A percentile compares a stretch with the other conserved stretches of the same genome.
Conservation (phyloP, 1,140 invertebrate genomes). For the Melipona quadrifasciata region DNA sequence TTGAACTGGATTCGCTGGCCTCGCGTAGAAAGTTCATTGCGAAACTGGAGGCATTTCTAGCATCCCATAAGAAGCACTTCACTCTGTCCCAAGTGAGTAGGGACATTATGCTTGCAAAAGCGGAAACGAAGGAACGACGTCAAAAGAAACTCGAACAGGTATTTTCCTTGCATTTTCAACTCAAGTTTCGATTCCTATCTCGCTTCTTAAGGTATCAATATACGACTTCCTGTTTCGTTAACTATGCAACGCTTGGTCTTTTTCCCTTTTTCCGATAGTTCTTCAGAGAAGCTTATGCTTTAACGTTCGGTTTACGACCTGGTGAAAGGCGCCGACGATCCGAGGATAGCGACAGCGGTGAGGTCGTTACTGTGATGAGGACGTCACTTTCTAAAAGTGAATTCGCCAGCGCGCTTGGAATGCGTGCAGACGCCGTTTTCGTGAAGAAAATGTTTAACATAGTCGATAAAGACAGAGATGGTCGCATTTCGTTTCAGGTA, state of each 20-base stretch:
- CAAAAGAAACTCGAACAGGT: conserved; percentile 94
- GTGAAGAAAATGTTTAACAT: conserved; percentile 99
- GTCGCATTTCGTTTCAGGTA: conserved; percentile 96
- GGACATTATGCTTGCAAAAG: conserved; percentile 95
- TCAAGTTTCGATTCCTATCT: not conserved
- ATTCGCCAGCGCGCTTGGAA: conserved; percentile 98
- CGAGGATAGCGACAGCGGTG: conserved; percentile 89
- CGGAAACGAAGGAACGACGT: conserved; percentile 96
- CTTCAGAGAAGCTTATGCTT: conserved; percentile 98
- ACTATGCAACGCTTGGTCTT: not conserved
- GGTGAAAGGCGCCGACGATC: conserved; percentile 87
- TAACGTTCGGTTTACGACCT: conserved; percentile 93
- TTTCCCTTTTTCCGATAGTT: conserved; percentile 84
- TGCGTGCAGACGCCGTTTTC: conserved; percentile 98
- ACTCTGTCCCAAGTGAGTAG: conserved; percentile 84
- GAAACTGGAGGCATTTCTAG: conserved; percentile 93
- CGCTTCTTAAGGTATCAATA: not conserved
- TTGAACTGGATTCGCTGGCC: conserved; percentile 93
- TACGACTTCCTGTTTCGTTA: not conserved
- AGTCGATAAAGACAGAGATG: conserved; percentile 97
- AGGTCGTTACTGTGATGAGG: conserved; percentile 95
- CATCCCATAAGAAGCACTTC: conserved; percentile 91
- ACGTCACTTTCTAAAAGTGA: conserved; percentile 96
- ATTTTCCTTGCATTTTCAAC: not conserved
- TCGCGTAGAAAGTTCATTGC: conserved; percentile 94